These are phyloP conservation scores for Hydrolagus colliei DNA, from an alignment of 2,797 vertebrate genomes.

Conservation along the genomic window DNA sequence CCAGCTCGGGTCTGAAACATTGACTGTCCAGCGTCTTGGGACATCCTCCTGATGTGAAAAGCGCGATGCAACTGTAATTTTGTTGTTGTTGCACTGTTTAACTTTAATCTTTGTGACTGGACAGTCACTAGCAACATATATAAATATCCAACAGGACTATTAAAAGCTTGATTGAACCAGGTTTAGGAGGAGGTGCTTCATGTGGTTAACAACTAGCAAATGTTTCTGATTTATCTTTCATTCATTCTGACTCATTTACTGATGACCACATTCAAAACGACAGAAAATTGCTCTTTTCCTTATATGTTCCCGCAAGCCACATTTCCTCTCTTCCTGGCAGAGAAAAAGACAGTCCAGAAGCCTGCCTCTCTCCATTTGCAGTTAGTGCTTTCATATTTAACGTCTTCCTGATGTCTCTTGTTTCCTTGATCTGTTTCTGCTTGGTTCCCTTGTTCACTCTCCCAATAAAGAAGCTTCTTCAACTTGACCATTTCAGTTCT, in stretches of 20 bases:
- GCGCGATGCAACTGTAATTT: too few relatives aligned
- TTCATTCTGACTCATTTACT: not conserved
- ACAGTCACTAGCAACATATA: not conserved
- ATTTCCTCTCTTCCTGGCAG: not conserved
- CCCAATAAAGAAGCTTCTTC: too few relatives aligned
- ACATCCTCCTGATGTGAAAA: too few relatives aligned
- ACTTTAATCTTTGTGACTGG: not conserved
- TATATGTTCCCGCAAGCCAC: not conserved
- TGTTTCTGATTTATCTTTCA: not conserved
- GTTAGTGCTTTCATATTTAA: too few relatives aligned
- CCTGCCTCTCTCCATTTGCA: too few relatives aligned
- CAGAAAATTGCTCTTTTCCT: not conserved
- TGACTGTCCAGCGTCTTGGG: too few relatives aligned
- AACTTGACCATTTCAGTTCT: too few relatives aligned
- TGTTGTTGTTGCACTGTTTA: too few relatives aligned
- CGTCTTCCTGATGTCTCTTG: too few relatives aligned
- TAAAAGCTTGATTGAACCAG: not conserved
- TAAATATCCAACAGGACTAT: not conserved
- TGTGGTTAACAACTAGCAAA: not conserved
- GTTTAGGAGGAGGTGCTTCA: not conserved
- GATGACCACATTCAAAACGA: not conserved
- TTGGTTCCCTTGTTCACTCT: too few relatives aligned
- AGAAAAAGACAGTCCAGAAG: not conserved
- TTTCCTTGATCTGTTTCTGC: too few relatives aligned
- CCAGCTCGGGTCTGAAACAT: too few relatives aligned